Evolutionary conservation across 2,113 vertebrate genomes (phyloP), one percentile per base, ranked within the genome.

Genomic region (Pollimyrus isidori): DNA sequence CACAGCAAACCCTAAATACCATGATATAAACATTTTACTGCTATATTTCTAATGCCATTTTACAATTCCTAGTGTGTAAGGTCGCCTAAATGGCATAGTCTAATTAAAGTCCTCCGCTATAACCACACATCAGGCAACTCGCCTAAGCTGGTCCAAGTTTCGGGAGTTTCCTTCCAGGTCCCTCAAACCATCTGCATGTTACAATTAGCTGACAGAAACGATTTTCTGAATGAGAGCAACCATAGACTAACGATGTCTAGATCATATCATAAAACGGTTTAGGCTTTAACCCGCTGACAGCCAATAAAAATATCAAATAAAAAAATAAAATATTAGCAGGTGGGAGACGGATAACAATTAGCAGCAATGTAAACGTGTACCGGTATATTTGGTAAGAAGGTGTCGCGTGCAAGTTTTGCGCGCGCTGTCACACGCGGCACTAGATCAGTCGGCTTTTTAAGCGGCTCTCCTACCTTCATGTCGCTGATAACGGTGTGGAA

Each of bases 401-500:
- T 58, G 21, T 58, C 19, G 5, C 5, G 2, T 58, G 56, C 56
- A 58, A 21, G 56, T 21, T 58, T 58, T 58, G 56, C 56, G 56
- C 21, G 1, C 56, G 5, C 56, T n/a, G 56, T 62, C 56, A n/a
- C 23, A n/a, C 56, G 9, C 23, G 6, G 56, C 23, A n/a, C 56
- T 62, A n/a, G 56, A 62, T 62, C 23, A 62, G 53, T 56, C 9
- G 56, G 56, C 7, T 62, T 62, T 62, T n/a, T 62, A 62, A 62
- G 21, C 56, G 56, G 56, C 23, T 62, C 23, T n/a, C 62, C 62
- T 26, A 65, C 62, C 62, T 65, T 65, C 62, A 65, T 65, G 62
- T 65, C 62, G 62, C 62, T 26, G 62, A 65, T 65, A 26, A 65
- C 62, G 62, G 62, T 26, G 62, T 96, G 95, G 94, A 96, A 96